phyloP scores from a whole-genome alignment of 1,140 invertebrate genomes.

The Bombyx mandarina region DNA sequence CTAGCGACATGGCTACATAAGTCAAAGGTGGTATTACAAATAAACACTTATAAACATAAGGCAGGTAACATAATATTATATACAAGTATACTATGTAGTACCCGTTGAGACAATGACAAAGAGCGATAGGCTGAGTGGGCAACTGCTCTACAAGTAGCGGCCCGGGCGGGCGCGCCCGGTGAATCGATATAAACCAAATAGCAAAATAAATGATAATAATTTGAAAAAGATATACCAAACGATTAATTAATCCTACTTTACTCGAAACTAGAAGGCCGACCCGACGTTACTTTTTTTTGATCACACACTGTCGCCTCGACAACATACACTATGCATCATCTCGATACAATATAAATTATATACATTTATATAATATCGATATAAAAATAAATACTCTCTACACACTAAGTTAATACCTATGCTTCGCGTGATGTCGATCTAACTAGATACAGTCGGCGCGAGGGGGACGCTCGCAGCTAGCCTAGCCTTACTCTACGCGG shows the following conservation, averaged over 20 bases:
- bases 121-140: conserved; percentile 51
- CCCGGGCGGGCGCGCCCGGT: conserved; percentile 25
- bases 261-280: conserved; percentile 40
- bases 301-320: conserved; percentile 57
- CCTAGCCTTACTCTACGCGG: conserved; percentile 64
- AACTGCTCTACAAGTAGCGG: conserved; percentile 24
- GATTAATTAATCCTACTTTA: conserved; percentile 46
- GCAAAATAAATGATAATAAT: conserved; percentile 46
- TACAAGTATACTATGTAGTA: conserved; percentile 59
- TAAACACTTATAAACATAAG: conserved; percentile 69
- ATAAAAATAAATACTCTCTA: conserved; percentile 71
- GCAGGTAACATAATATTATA: conserved; percentile 62
- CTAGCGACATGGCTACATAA: conserved; percentile 71
- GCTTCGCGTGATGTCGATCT: conserved; percentile 59
- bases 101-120: conserved; percentile 67
- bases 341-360: conserved; percentile 67
- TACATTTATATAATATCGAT: conserved; percentile 20
- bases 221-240: conserved; percentile 48
- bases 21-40: conserved; percentile 74
- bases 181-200: conserved; percentile 42
- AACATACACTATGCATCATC: conserved; percentile 68
- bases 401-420: conserved; percentile 66
- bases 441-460: conserved; percentile 24
- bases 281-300: conserved; percentile 31
- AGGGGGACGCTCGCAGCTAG: conserved; percentile 36